These are phyloP conservation scores for Coregonus sp. DNA, from an alignment of 2,797 vertebrate species.

Conservation along the genomic window DNA sequence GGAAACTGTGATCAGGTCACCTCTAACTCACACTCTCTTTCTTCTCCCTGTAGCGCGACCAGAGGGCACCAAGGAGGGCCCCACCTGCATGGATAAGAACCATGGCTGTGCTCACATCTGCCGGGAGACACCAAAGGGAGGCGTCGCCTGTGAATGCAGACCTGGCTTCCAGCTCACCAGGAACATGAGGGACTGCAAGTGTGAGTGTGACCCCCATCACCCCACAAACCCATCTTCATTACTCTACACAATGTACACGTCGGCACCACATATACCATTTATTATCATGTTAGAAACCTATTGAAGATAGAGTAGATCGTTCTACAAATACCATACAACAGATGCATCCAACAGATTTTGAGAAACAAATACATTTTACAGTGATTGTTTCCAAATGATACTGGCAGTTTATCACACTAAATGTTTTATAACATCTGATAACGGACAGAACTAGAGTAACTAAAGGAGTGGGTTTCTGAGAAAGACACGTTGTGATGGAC, in stretches of 20 bases:
- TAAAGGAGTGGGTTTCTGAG: slow-evolving; percentile 59
- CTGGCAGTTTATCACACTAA: slow-evolving; percentile 20
- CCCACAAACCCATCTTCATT: too few relatives aligned
- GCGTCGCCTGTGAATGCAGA: slow-evolving; percentile 94
- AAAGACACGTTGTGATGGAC: slow-evolving; percentile 61
- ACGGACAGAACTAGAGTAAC: background rate
- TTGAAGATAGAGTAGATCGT: too few relatives aligned
- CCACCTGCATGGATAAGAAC: slow-evolving; percentile 99
- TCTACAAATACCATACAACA: too few relatives aligned
- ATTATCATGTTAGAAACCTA: too few relatives aligned
- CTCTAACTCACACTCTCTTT: background rate
- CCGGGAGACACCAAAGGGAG: slow-evolving; percentile 91
- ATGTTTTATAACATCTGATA: slow-evolving; percentile 36
- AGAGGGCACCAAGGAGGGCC: slow-evolving; percentile 82
- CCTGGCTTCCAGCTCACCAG: slow-evolving; percentile 97
- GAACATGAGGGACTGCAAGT: slow-evolving; percentile 95
- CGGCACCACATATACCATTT: too few relatives aligned
- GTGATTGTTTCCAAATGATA: background rate
- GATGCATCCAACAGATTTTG: too few relatives aligned
- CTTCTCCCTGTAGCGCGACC: slow-evolving; percentile 52
- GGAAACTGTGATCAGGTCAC: background rate
- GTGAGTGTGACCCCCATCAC: slow-evolving; percentile 73
- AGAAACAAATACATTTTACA: background rate
- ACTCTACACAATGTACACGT: too few relatives aligned
- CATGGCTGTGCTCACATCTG: slow-evolving; percentile 98